Evolutionary conservation across 1,140 invertebrate species (phyloP), one percentile per base, ranked within the genome.

Genomic region (Drosophila sturtevanti): DNA sequence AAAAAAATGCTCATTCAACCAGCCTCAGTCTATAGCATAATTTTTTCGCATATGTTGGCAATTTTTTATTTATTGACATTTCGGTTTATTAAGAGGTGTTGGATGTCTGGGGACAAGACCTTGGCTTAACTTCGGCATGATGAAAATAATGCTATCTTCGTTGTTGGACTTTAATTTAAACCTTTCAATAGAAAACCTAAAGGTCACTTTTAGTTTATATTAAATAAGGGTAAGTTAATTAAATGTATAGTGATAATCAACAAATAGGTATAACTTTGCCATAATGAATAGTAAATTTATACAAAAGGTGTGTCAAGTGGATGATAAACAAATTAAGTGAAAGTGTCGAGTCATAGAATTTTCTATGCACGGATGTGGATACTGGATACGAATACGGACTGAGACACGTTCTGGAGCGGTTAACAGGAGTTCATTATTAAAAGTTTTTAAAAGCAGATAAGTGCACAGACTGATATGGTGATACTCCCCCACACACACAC

Each of bases 401-500:
- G 58, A 69, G 77, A 81, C 78, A 89, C 85, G 80, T 89, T 74
- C 63, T 62, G 55, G 54, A 61, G 85, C 74, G 85, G 85, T 85
- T 55, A 72, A 75, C 86, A 69, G 37, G 80, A 90, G 87, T 90
- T 90, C 87, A 90, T 90, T 90, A 90, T 90, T 89, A 90, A 90
- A 90, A 90, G 72, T 90, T 90, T 81, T 90, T 87, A 90, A 89
- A 79, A 89, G 84, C 85, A 91, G 89, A 91, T 91, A 91, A 91
- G 89, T 91, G 90, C 85, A 91, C 79, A 90, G 82, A 86, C 84
- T 90, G 89, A 91, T 80, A 87, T 48, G 41, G 77, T 80, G 81
- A 90, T 89, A 65, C 75, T 68, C 60, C 63, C 73, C 55, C 51
- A 58, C 56, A 68, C 63, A 54, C 59, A 35, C 44, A 71, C n/a